phyloP scores from a whole-genome alignment of 1,140 invertebrate species.

The Hylaeus anthracinus region DNA sequence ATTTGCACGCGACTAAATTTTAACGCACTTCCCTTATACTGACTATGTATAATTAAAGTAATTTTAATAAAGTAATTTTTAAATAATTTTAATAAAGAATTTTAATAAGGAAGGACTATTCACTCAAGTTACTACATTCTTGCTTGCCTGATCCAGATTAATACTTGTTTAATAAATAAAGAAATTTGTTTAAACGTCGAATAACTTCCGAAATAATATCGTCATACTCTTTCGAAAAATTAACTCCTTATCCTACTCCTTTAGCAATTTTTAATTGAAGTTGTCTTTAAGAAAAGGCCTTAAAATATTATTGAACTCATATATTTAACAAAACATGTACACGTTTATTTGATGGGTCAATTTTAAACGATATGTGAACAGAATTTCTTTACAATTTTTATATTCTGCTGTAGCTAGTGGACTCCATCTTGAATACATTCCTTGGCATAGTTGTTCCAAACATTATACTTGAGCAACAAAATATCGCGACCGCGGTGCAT shows the following conservation, averaged over 20 bases:
- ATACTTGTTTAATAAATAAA: not conserved
- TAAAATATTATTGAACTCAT: constrained; percentile 22
- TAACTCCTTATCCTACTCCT: not conserved
- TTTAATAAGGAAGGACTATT: constrained; percentile 31
- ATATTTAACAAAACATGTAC: constrained; percentile 65
- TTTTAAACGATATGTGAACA: constrained; percentile 64
- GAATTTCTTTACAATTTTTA: constrained; percentile 62
- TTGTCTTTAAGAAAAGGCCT: not conserved
- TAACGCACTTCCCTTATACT: constrained; percentile 37
- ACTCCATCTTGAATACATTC: constrained; percentile 15
- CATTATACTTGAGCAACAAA: constrained; percentile 52
- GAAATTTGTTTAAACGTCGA: not conserved
- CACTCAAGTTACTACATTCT: not conserved
- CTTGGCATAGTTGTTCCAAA: constrained; percentile 17
- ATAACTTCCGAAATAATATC: too few species aligned
- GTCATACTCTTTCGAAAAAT: too few species aligned
- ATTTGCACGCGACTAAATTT: constrained; percentile 41
- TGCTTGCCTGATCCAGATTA: too few species aligned
- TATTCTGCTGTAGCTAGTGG: constrained; percentile 27
- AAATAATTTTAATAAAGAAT: constrained; percentile 34
- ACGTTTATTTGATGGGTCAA: constrained; percentile 42
- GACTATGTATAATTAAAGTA: constrained; percentile 33
- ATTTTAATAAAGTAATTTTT: constrained; percentile 48
- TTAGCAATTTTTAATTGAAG: not conserved
- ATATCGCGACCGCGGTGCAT: constrained; percentile 45